These are phyloP conservation scores for Cydia amplana DNA, from an alignment of 1,140 invertebrate species.

Conservation along the genomic window DNA sequence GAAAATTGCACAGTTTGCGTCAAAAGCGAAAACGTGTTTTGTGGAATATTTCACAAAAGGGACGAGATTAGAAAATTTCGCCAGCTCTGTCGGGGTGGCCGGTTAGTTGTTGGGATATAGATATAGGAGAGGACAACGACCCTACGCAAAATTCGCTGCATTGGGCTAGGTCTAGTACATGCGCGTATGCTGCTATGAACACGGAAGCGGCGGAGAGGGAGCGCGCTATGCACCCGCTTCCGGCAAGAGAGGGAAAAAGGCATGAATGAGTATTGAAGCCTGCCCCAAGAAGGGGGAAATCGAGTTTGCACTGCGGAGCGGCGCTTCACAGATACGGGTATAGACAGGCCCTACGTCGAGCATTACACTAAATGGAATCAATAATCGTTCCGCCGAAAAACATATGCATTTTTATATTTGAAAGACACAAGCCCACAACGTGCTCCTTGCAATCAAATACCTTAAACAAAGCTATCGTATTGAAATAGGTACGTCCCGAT, in stretches of 20 bases:
- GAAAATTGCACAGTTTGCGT: conserved; percentile 51
- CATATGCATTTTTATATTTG: not conserved
- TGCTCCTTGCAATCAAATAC: not conserved
- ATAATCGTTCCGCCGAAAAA: conserved; percentile 44
- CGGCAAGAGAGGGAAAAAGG: conserved; percentile 71
- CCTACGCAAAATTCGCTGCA: conserved; percentile 80
- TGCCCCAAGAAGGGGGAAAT: conserved; percentile 77
- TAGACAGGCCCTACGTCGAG: conserved; percentile 53
- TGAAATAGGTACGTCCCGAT: not conserved
- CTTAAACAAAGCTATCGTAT: not conserved
- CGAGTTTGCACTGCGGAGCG: conserved; percentile 72
- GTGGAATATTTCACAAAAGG: conserved; percentile 35
- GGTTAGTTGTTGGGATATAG: conserved; percentile 51
- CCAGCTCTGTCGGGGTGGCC: conserved; percentile 39
- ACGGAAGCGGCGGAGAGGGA: conserved; percentile 70
- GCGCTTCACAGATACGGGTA: conserved; percentile 70
- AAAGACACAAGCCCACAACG: conserved; percentile 31
- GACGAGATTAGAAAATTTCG: conserved; percentile 44
- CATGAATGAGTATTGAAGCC: conserved; percentile 78
- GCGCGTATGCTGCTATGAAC: conserved; percentile 71
- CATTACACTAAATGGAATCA: conserved; percentile 64
- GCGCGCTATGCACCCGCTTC: conserved; percentile 53
- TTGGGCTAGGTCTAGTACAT: conserved; percentile 79
- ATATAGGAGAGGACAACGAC: conserved; percentile 76
- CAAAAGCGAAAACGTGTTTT: conserved; percentile 48